Evolutionary conservation across 2,113 vertebrate genomes (phyloP).

Genomic region (Mesembrinibis cayennensis): DNA sequence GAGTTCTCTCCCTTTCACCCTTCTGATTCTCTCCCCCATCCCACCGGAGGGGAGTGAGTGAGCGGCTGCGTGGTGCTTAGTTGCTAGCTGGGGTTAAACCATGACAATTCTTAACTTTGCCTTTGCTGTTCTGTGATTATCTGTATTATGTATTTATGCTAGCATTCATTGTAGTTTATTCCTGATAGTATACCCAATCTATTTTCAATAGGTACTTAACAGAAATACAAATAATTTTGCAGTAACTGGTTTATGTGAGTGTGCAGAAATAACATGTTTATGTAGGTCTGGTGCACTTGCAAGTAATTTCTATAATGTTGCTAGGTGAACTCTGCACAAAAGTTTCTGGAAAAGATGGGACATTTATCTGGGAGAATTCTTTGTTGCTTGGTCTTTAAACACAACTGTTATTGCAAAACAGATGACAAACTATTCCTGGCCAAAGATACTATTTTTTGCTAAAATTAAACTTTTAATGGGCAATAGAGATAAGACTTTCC

Average conservation of each 20-base stretch:
- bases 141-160: not conserved
- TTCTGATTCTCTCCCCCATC: too few relatives aligned
- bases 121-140: not conserved
- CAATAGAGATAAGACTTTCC: not conserved
- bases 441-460: not conserved
- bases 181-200: not conserved
- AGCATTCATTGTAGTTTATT: not conserved
- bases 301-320: not conserved
- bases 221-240: not conserved
- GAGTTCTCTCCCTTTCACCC: too few relatives aligned
- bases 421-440: not conserved
- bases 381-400: not conserved
- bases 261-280: not conserved
- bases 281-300: not conserved
- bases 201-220: not conserved
- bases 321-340: not conserved
- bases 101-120: not conserved
- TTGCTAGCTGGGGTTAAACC: too few relatives aligned
- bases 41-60: too few relatives aligned
- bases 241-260: not conserved
- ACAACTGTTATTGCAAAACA: not conserved
- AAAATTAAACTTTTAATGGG: not conserved
- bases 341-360: not conserved
- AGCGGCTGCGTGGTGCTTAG: too few relatives aligned
- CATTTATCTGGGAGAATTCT: not conserved